Evolutionary conservation across 2,797 vertebrate species (phyloP), one percentile per base, ranked within the genome.

Genomic region (Neomorphus geoffroyi): DNA sequence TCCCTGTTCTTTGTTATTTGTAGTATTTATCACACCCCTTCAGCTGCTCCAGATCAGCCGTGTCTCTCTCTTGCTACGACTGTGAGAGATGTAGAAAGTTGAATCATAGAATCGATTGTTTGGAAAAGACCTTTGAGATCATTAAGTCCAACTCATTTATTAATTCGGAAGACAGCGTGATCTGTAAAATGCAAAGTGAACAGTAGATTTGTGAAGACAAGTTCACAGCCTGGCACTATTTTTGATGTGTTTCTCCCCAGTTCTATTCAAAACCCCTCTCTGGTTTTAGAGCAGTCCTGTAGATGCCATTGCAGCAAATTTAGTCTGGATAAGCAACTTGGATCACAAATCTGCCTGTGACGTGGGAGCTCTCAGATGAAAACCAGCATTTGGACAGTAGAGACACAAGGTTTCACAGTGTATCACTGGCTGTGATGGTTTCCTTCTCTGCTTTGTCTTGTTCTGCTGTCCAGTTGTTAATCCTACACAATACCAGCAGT

Each of bases 401-500:
- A 5, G 8, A 30, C 23, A 7, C 9, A 74, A 81, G 26, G 4
- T 73, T 41, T 39, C 39, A 6, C 35, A 12, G 23, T 7, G 39
- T 26, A 46, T 65, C 4, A 4, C 83, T 39, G 54, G 35, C 66
- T 19, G 37, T 3, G 70, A 13, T 60, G 60, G 24, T 64, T 82
- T 69, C 69, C 78, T 88, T 83, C 45, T 74, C 56, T 60, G 39
- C 69, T 77, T 32, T 75, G 80, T 75, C 53, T 74, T 13, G 1
- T 70, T 46, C 37, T 69, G 46, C 70, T 67, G 78, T 46, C 81
- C 88, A 65, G 69, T 64, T 67, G 56, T 73, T 89, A 50, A 61
- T 77, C 61, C 41, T 30, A 7, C 72, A 84, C 88, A 93, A 73
- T 72, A 30, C 18, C 43, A 48, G 73, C 78, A 90, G 78, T 73